These are phyloP conservation scores for Pristionchus mayeri DNA, from an alignment of 2,888 invertebrate genomes.

Conservation along the genomic window DNA sequence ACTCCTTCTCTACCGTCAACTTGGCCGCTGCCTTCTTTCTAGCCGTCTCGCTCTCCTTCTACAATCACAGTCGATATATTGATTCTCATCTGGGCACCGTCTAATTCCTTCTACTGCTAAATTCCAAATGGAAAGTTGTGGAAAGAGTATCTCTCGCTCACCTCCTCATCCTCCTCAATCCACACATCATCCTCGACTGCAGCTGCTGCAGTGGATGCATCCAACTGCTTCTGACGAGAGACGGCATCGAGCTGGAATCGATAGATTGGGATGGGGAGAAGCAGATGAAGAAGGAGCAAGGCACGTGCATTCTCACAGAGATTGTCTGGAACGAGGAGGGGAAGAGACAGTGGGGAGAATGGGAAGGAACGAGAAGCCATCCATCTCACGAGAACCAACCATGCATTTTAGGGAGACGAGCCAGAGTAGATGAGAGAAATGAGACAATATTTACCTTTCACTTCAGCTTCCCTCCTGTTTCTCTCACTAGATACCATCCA, in stretches of 20 bases:
- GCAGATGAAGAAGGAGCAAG: not conserved
- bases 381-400: not conserved
- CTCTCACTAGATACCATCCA: not conserved
- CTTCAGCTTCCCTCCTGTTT: not conserved
- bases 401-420: conserved; percentile 24
- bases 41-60: conserved; percentile 3
- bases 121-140: no score
- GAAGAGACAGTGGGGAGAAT: not conserved
- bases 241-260: conserved; percentile 70
- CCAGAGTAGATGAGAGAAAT: not conserved
- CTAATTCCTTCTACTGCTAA: not conserved
- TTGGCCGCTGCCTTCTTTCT: not conserved
- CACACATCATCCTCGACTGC: conserved; percentile 61
- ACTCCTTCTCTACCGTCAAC: conserved; percentile 36
- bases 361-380: not conserved
- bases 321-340: not conserved
- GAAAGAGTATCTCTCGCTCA: not conserved
- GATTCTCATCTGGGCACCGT: not conserved
- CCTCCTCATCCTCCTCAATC: conserved; percentile 44
- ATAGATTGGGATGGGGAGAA: not conserved
- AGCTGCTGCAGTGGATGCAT: conserved; percentile 59
- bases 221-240: conserved; percentile 67
- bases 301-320: not conserved
- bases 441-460: conserved; percentile 38
- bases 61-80: no score